A percentile compares a stretch with the other conserved stretches of the same genome.
Evolutionary conservation across 2,113 vertebrate genomes (phyloP).

Genomic region (Sphyrna mokarran): DNA sequence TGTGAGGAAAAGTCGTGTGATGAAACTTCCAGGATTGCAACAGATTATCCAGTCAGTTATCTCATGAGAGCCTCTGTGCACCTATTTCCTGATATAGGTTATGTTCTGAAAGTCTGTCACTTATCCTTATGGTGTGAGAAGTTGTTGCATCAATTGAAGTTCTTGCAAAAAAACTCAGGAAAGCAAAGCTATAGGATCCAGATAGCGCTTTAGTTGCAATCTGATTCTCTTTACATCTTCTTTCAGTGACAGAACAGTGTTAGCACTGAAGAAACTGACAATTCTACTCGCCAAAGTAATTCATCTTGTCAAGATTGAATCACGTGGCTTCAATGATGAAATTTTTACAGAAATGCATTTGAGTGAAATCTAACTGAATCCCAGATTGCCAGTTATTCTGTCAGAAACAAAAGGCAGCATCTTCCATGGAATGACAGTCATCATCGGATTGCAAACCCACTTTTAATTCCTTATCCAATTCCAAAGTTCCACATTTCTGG

Average conservation of each 20-base stretch:
- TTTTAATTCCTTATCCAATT: too few relatives aligned
- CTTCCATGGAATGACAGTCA: too few relatives aligned
- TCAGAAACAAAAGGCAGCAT: neutral
- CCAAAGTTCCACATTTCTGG: too few relatives aligned
- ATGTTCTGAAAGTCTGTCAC: neutral
- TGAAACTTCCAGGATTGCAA: too few relatives aligned
- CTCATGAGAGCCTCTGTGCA: neutral
- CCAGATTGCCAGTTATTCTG: neutral
- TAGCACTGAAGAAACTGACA: too few relatives aligned
- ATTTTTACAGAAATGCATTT: neutral
- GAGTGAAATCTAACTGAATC: neutral
- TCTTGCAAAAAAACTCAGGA: neutral
- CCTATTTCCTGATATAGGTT: too few relatives aligned
- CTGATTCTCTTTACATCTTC: too few relatives aligned
- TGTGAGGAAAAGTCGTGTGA: too few relatives aligned
- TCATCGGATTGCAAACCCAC: too few relatives aligned
- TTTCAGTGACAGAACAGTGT: too few relatives aligned
- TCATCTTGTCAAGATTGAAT: neutral
- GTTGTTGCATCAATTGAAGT: neutral
- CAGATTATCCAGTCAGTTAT: neutral
- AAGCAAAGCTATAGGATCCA: neutral
- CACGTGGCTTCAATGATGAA: neutral
- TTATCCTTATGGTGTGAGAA: neutral
- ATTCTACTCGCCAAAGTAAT: neutral
- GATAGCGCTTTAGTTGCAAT: neutral